Conservation (phyloP, 2,888 invertebrate genomes). For the Drosophila greeni region DNA sequence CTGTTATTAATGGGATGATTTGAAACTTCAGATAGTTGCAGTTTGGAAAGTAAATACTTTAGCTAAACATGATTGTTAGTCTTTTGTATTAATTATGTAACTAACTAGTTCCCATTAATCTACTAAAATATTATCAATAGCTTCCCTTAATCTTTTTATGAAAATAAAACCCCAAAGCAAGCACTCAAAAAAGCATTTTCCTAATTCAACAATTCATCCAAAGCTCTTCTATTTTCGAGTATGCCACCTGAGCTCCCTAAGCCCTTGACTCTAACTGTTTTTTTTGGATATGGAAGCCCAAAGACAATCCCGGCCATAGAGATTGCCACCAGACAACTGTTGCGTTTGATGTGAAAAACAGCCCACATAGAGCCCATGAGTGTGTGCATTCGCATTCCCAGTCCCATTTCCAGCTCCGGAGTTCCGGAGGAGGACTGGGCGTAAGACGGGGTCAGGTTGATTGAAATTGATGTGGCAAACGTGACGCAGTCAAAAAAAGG, state of each 20-base stretch:
- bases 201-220: constrained; percentile 19
- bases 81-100: neutral
- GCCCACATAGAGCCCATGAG: constrained; percentile 15
- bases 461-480: constrained; percentile 67
- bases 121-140: neutral
- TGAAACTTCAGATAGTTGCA: neutral
- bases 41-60: neutral
- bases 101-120: neutral
- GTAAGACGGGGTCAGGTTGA: constrained; percentile 42
- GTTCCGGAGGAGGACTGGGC: neutral
- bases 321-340: constrained; percentile 38
- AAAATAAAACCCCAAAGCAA: neutral
- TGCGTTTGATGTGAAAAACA: constrained; percentile 36
- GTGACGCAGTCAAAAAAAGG: constrained; percentile 48
- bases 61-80: neutral
- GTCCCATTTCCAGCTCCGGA: neutral
- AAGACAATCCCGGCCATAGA: constrained; percentile 26
- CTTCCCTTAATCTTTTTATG: neutral
- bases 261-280: constrained; percentile 18
- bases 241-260: constrained; percentile 21
- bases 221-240: constrained; percentile 16
- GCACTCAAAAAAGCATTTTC: constrained; percentile 13
- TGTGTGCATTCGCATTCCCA: constrained; percentile 22
- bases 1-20: neutral
- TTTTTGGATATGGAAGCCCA: constrained; percentile 13